Conservation (phyloP, 2,113 vertebrate genomes). For the Phasianus colchicus region DNA sequence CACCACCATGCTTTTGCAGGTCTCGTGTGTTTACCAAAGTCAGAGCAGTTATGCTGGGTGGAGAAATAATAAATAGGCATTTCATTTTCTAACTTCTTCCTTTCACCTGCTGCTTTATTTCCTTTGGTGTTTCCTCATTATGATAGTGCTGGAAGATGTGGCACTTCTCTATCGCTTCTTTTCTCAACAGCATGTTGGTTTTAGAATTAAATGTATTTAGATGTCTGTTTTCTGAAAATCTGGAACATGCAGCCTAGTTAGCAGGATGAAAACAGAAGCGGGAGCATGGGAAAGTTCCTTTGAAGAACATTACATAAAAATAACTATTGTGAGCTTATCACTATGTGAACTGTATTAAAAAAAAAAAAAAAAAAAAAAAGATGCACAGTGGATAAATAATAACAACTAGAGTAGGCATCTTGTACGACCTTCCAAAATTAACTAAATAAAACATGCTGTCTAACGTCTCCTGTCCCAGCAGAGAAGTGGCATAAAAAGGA, state of each 20-base stretch:
- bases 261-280: background rate
- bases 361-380: background rate
- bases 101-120: background rate
- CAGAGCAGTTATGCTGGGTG: background rate
- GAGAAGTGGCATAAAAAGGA: background rate
- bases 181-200: background rate
- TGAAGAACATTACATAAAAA: slow-evolving; percentile 2
- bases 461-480: background rate
- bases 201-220: background rate
- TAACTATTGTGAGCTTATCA: background rate
- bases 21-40: background rate
- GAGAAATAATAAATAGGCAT: background rate
- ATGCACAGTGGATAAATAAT: background rate
- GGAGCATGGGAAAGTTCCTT: background rate
- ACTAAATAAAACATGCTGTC: background rate
- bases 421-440: background rate
- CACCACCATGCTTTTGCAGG: background rate
- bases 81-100: background rate
- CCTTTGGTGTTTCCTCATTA: background rate
- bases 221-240: background rate
- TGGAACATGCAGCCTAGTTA: background rate
- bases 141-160: background rate
- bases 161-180: background rate
- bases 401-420: background rate
- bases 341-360: background rate